phyloP scores from a whole-genome alignment of 2,113 vertebrate genomes.

The Anthoscopus minutus region DNA sequence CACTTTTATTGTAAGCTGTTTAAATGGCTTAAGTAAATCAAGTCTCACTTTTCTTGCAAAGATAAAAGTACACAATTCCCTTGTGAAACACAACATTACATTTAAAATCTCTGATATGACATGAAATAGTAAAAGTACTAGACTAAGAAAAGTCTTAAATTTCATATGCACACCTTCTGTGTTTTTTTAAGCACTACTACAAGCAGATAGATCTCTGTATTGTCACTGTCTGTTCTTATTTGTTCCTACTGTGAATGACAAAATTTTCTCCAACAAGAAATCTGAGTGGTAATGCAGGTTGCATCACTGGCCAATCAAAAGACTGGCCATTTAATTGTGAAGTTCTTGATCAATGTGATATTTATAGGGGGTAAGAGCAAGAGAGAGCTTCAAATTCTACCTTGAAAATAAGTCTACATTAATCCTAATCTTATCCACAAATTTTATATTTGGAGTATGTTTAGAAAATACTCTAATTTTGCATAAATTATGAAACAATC shows the following conservation, averaged over 20 bases:
- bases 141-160: neutral
- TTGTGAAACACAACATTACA: neutral
- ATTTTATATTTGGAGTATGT: neutral
- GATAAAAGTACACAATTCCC: neutral
- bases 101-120: neutral
- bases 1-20: neutral
- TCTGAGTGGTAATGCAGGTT: neutral
- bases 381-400: neutral
- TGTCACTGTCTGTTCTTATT: neutral
- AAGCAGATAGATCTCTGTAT: neutral
- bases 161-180: neutral
- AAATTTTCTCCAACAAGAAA: neutral
- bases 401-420: neutral
- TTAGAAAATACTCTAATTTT: neutral
- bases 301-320: neutral
- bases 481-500: neutral
- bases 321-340: neutral
- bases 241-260: neutral
- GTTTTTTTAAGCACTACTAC: neutral
- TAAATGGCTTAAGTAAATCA: neutral
- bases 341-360: neutral
- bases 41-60: neutral
- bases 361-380: neutral
- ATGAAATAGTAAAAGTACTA: neutral
- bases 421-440: neutral